Conservation (phyloP, 1,140 invertebrate genomes). For the Heliconius nattereri region DNA sequence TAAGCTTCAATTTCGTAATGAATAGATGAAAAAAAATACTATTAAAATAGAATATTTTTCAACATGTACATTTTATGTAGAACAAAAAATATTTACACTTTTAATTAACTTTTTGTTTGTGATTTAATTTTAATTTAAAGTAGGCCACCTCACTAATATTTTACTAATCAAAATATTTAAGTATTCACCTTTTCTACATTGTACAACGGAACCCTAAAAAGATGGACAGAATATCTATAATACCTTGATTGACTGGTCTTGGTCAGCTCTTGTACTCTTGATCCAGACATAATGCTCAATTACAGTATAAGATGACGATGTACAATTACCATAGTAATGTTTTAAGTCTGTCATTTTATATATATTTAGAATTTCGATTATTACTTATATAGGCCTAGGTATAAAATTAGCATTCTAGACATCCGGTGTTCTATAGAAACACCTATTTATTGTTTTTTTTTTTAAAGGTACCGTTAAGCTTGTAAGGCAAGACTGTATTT, state of each 20-base stretch:
- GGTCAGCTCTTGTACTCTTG: too few relatives aligned
- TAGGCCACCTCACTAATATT: too few relatives aligned
- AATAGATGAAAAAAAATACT: too few relatives aligned
- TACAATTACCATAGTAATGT: not conserved
- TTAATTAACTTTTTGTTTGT: too few relatives aligned
- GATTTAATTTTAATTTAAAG: too few relatives aligned
- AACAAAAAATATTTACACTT: too few relatives aligned
- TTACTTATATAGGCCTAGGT: not conserved
- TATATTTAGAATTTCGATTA: not conserved
- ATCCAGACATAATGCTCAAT: not conserved
- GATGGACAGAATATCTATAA: not conserved
- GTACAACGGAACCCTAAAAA: not conserved
- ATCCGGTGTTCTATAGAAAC: not conserved
- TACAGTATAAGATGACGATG: not conserved
- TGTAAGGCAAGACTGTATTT: too few relatives aligned
- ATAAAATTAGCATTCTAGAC: not conserved
- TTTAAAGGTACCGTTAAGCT: not conserved
- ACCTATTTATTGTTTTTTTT: not conserved
- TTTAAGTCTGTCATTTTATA: not conserved
- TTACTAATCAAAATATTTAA: too few relatives aligned
- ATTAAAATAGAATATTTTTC: too few relatives aligned
- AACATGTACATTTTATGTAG: too few relatives aligned
- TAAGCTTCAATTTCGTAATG: too few relatives aligned
- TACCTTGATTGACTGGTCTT: not conserved
- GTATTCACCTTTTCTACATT: not conserved